phyloP scores from a whole-genome alignment of 2,888 invertebrate genomes.

The Coenonympha arcania region DNA sequence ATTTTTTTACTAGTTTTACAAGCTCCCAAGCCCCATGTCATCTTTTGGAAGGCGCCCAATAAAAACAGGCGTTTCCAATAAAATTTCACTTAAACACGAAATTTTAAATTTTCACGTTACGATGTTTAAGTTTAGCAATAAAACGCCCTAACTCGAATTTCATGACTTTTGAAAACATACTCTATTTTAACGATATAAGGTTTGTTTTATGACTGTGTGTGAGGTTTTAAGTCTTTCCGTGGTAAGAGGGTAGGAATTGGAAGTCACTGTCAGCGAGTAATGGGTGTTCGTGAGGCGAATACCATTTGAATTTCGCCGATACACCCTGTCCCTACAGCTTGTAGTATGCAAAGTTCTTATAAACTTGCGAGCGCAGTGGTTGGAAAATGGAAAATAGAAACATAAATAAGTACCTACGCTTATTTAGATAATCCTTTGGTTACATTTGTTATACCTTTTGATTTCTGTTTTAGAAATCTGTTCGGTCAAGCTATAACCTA shows the following conservation, averaged over 20 bases:
- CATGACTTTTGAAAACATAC: conserved; percentile 18
- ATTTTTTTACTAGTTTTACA: conserved; percentile 22
- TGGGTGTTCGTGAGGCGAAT: conserved; percentile 68
- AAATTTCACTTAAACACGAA: conserved; percentile 72
- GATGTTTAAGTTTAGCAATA: conserved; percentile 30
- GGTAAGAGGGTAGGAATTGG: conserved; percentile 56
- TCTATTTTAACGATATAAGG: conserved; percentile 18
- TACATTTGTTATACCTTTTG: no score
- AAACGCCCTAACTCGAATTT: conserved; percentile 30
- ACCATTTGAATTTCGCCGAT: conserved; percentile 58
- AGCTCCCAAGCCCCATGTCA: conserved; percentile 29
- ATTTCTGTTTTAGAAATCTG: no score
- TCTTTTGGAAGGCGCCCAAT: conserved; percentile 46
- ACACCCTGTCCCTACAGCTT: conserved; percentile 37
- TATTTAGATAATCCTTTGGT: no score
- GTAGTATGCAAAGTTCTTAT: conserved; percentile 21
- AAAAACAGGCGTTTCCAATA: conserved; percentile 64
- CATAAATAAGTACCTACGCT: no score
- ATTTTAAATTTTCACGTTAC: conserved; percentile 70
- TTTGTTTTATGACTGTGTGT: conserved; percentile 27
- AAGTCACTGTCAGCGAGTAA: conserved; percentile 73
- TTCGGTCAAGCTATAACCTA: no score
- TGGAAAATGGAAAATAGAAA: not conserved
- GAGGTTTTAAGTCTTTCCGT: conserved; percentile 36
- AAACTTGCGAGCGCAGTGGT: conserved; percentile 2